Evolutionary conservation across 2,797 vertebrate genomes (phyloP).

Genomic region (Emys orbicularis): DNA sequence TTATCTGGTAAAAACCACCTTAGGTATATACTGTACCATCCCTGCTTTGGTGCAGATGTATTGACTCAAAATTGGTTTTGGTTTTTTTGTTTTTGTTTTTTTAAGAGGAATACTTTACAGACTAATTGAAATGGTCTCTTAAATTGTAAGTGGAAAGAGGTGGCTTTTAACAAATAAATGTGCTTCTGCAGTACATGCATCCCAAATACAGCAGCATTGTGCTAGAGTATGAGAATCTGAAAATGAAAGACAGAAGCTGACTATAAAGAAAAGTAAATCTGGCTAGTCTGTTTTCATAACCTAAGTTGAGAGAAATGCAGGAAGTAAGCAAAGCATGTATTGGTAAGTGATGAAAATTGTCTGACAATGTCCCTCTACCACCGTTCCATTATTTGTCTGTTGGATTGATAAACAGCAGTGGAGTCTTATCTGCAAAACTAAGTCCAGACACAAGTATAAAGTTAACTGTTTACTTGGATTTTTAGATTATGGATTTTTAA

Average conservation of each 20-base stretch:
- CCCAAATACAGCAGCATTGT: background rate
- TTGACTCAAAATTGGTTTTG: background rate
- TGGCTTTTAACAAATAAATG: conserved; percentile 29
- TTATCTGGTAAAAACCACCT: background rate
- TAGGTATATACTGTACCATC: background rate
- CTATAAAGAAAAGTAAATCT: background rate
- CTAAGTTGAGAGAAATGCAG: background rate
- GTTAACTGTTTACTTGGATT: background rate
- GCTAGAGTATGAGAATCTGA: conserved; percentile 9
- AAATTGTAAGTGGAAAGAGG: background rate
- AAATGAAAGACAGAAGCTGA: conserved; percentile 15
- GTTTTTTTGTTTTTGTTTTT: no score
- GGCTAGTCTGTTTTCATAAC: background rate
- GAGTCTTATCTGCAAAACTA: background rate
- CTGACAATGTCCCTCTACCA: background rate
- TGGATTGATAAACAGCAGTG: background rate
- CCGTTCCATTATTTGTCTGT: background rate
- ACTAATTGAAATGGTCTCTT: background rate
- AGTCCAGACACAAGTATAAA: background rate
- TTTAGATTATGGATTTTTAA: background rate
- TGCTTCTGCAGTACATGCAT: conserved; percentile 34
- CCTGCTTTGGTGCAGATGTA: background rate
- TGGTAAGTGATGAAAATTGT: background rate
- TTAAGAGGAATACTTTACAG: background rate
- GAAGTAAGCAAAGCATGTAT: background rate